Evolutionary conservation across 2,888 invertebrate genomes (phyloP).

Genomic region (Smittia aterrima): DNA sequence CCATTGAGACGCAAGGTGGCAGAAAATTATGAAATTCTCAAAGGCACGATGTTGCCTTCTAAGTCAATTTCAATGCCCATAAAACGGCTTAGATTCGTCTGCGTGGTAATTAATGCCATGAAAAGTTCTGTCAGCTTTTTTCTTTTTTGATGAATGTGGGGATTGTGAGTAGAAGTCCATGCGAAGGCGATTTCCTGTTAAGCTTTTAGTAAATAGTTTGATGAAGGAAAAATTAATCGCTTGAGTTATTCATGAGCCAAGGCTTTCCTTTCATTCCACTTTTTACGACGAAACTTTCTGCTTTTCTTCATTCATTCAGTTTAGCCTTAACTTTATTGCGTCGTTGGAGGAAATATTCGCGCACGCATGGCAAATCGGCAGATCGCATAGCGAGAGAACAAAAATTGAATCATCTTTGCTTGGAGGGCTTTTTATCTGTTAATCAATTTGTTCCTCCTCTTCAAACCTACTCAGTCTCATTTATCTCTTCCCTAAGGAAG

Average conservation of each 20-base stretch:
- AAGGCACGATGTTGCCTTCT: neutral
- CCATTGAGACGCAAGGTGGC: neutral
- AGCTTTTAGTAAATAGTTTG: no score
- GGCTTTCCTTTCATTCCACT: neutral
- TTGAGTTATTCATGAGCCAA: constrained; percentile 11
- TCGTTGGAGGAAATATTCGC: neutral
- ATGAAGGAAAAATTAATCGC: constrained; percentile 12
- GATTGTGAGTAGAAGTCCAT: no score
- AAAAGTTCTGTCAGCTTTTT: no score
- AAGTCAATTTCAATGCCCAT: neutral
- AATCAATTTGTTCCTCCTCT: neutral
- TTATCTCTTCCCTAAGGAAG: no score
- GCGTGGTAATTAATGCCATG: no score
- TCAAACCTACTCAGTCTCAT: neutral
- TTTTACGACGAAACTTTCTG: neutral
- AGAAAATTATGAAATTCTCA: neutral
- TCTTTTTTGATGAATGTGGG: no score
- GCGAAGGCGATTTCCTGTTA: no score
- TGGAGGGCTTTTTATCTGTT: neutral
- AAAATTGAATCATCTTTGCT: neutral
- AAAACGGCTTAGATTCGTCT: neutral
- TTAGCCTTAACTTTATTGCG: no score
- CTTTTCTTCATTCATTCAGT: no score
- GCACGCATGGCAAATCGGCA: constrained; percentile 9
- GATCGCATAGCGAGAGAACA: neutral